Evolutionary conservation across 92 coral and sea anemone genomes (phyloP).

Genomic region (Palythoa grandis): DNA sequence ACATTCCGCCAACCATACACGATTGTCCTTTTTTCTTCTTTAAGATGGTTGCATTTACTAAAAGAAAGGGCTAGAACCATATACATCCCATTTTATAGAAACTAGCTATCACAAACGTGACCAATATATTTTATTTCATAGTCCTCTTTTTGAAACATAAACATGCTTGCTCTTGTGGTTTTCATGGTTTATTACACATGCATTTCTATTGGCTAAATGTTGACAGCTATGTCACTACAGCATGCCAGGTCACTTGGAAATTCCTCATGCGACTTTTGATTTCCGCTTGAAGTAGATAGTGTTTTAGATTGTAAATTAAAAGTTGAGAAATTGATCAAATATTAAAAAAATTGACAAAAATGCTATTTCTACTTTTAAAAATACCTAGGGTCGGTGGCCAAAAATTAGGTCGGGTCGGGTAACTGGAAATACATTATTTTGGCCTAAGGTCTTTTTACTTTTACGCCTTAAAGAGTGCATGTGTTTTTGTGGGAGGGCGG

Average conservation of each 20-base stretch:
- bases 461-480: not conserved
- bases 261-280: not conserved
- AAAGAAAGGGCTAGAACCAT: conserved; percentile 15
- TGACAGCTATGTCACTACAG: too few relatives aligned
- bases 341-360: not conserved
- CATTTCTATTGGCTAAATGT: too few relatives aligned
- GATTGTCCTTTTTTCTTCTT: not conserved
- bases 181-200: not conserved
- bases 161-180: not conserved
- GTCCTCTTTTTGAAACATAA: not conserved
- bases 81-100: conserved; percentile 10
- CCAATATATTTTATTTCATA: not conserved
- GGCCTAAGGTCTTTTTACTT: not conserved
- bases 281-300: not conserved
- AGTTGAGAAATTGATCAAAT: not conserved
- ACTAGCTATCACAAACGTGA: not conserved
- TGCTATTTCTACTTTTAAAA: not conserved
- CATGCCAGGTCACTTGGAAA: not conserved
- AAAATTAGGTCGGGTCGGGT: not conserved
- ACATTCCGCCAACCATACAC: too few relatives aligned
- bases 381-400: not conserved
- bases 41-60: not conserved
- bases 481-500: too few relatives aligned
- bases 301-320: too few relatives aligned
- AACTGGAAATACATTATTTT: not conserved